Conservation (phyloP, 2,797 vertebrate genomes). For the Sebastes flavidus region DNA sequence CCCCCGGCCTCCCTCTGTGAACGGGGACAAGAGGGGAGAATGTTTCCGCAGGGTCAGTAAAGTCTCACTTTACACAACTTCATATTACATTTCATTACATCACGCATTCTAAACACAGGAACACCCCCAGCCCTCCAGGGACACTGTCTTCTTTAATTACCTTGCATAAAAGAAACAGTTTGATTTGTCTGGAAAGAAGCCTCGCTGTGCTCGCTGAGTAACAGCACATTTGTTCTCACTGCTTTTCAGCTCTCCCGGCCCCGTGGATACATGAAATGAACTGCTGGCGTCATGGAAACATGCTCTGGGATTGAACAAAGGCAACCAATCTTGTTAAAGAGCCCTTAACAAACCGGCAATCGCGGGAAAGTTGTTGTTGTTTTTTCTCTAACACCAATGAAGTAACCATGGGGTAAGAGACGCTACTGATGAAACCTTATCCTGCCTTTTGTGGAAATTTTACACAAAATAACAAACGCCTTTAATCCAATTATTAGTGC, state of each 20-base stretch:
- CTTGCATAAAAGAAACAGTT: not conserved
- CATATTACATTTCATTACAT: conserved; percentile 11
- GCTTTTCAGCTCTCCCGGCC: conserved; percentile 24
- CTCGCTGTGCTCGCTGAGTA: not conserved
- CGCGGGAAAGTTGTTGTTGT: not conserved
- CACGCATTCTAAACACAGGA: not conserved
- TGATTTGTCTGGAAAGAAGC: conserved; percentile 5
- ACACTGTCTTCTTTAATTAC: conserved; percentile 8
- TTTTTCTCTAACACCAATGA: not conserved
- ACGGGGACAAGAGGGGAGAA: not conserved
- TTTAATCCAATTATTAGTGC: not conserved
- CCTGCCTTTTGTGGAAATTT: not conserved
- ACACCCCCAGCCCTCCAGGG: not conserved
- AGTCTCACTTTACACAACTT: not conserved
- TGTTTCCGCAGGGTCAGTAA: not conserved
- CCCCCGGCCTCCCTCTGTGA: not conserved
- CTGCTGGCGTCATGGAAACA: conserved; percentile 54
- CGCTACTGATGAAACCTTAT: not conserved
- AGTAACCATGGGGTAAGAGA: conserved; percentile 6
- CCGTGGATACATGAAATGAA: conserved; percentile 42
- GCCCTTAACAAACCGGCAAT: conserved; percentile 38
- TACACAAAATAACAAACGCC: not conserved
- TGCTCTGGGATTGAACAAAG: conserved; percentile 41
- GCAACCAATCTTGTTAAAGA: conserved; percentile 50
- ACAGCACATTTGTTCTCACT: not conserved